A percentile compares a stretch with the other conserved stretches of the same genome.
These are phyloP conservation scores for Bryconaethiops microstoma DNA, from an alignment of 2,797 vertebrate genomes.

Conservation along the genomic window DNA sequence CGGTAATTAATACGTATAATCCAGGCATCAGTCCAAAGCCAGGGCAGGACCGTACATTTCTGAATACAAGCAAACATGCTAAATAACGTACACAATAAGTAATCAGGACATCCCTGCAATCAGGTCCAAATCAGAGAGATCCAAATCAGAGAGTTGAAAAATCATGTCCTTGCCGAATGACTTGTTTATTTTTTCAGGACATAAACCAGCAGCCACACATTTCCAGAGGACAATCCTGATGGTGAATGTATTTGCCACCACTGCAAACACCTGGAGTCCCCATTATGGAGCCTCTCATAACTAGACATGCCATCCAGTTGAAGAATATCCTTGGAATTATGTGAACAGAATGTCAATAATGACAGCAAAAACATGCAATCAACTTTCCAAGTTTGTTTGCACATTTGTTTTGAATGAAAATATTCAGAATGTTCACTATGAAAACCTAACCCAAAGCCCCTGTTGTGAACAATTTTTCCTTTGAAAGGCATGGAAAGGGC, in stretches of 20 bases:
- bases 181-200: background rate
- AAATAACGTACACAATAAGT: background rate
- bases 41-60: background rate
- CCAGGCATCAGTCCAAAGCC: background rate
- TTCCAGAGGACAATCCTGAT: background rate
- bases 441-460: background rate
- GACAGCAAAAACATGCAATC: background rate
- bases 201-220: background rate
- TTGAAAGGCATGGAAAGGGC: slow-evolving; percentile 28
- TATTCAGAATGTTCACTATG: background rate
- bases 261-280: slow-evolving; percentile 4
- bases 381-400: background rate
- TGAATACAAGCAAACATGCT: background rate
- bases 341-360: background rate
- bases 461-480: background rate
- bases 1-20: background rate
- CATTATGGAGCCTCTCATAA: background rate
- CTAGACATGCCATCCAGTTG: background rate
- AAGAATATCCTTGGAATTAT: background rate
- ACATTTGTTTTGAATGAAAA: background rate
- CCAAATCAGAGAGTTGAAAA: background rate
- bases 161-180: background rate
- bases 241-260: background rate
- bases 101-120: background rate
- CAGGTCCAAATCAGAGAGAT: background rate